Evolutionary conservation across 2,113 vertebrate species (phyloP), one percentile per base, ranked within the genome.

Genomic region (Tinamus guttatus): DNA sequence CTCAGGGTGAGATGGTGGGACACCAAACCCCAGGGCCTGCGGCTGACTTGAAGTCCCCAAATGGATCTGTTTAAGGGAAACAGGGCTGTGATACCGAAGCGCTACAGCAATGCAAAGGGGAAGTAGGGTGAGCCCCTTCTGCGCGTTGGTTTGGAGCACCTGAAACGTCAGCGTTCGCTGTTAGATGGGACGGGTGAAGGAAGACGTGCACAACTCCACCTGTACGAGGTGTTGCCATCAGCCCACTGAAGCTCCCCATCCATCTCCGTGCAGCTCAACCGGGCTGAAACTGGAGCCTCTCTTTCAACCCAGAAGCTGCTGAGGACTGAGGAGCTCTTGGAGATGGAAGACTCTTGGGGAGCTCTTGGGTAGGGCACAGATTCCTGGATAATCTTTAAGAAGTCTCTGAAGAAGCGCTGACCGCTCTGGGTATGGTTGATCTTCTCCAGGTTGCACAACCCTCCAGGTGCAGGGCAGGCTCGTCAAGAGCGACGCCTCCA

Each of bases 171-270:
- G 11, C 6, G 28, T 56, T 18, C 28, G 54, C 30, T 14, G 3
- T 4, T 80, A n/a, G 28, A 3, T 1, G 3, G 43, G 30, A 28
- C 81, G n/a, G 25, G 24, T 36, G 36, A 69, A 68, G 49, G 69
- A 32, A 68, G 32, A 22, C 2, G 25, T 5, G 36, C 5, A 5
- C 47, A 69, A 41, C 45, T 49, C 41, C 8, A 47, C 38, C 62
- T 12, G 60, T 49, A 1, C 0, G 5, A 30, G 75, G 9, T 18
- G 62, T 58, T 62, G 28, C 1, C 4, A 10, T 2, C 0, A 0
- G 10, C 7, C 77, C 4, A 16, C 6, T 22, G 59, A 27, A 3
- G n/a, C 1, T 18, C 64, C 73, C 38, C 1, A 0, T 41, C 65
- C 25, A 32, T 2, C 22, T 58, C 28, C 30, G 11, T 34, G 45